phyloP scores from a whole-genome alignment of 2,888 invertebrate species.

The Phragmatobia fuliginosa region DNA sequence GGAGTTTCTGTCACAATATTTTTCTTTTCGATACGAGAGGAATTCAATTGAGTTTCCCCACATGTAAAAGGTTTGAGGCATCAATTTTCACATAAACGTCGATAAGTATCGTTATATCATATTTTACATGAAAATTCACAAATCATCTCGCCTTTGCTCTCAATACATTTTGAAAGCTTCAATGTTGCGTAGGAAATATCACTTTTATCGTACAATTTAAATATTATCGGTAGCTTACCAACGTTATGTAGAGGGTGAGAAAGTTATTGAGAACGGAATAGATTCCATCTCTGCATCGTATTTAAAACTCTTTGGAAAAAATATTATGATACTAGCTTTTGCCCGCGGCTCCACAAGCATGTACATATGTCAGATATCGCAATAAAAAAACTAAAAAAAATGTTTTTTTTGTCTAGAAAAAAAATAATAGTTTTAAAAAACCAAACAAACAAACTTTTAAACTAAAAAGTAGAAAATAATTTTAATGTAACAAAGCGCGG shows the following conservation, averaged over 20 bases:
- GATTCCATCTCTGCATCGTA: not conserved
- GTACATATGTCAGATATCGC: no score
- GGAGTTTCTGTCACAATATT: not conserved
- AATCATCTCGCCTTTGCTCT: constrained; percentile 31
- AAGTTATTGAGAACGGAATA: not conserved
- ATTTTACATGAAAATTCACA: constrained; percentile 39
- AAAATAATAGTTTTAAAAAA: no score
- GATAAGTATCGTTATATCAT: constrained; percentile 23
- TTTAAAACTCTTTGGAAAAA: not conserved
- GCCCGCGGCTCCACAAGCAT: no score
- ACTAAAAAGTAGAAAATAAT: no score
- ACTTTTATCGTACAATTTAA: constrained; percentile 24
- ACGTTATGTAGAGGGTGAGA: not conserved
- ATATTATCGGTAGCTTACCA: constrained; percentile 18
- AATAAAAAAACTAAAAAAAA: no score
- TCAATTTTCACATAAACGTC: constrained; percentile 22
- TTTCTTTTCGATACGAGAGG: not conserved
- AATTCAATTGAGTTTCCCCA: constrained; percentile 15
- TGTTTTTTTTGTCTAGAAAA: no score
- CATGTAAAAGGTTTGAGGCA: constrained; percentile 21
- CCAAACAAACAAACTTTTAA: no score
- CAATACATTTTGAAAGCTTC: constrained; percentile 31
- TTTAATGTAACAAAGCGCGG: no score
- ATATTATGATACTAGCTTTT: no score
- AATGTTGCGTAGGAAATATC: constrained; percentile 22